phyloP scores from a whole-genome alignment of 2,113 vertebrate genomes.

The Perca fluviatilis region DNA sequence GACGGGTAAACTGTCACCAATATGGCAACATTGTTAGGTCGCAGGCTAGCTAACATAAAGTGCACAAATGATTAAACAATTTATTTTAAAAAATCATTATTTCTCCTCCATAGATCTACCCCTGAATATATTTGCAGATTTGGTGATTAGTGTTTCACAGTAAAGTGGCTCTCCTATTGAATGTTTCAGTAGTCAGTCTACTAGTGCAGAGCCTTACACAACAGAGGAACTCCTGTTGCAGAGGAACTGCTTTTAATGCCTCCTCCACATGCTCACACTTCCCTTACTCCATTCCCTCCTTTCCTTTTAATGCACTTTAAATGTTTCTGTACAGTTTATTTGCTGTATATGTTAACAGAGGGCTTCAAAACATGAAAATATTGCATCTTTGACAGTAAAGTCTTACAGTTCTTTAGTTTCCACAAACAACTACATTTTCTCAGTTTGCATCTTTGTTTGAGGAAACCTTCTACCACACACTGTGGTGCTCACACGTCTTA shows the following conservation, averaged over 20 bases:
- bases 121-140: no score
- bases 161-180: no score
- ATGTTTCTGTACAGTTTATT: neutral
- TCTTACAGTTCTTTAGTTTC: neutral
- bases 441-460: neutral
- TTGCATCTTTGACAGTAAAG: neutral
- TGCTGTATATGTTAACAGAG: neutral
- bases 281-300: neutral
- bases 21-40: no score
- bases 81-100: no score
- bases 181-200: no score
- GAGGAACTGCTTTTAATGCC: neutral
- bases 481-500: no score
- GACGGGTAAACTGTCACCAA: no score
- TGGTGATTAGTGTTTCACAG: no score
- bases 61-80: no score
- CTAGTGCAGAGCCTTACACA: neutral
- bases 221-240: neutral
- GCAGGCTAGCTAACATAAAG: no score
- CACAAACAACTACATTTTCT: neutral
- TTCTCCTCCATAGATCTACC: no score
- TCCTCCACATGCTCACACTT: slow-evolving; percentile 1
- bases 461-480: neutral
- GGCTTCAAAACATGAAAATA: neutral
- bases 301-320: neutral